Evolutionary conservation across 2,888 invertebrate genomes (phyloP), one percentile per base, ranked within the genome.

Genomic region (Amblyteles armatorius): DNA sequence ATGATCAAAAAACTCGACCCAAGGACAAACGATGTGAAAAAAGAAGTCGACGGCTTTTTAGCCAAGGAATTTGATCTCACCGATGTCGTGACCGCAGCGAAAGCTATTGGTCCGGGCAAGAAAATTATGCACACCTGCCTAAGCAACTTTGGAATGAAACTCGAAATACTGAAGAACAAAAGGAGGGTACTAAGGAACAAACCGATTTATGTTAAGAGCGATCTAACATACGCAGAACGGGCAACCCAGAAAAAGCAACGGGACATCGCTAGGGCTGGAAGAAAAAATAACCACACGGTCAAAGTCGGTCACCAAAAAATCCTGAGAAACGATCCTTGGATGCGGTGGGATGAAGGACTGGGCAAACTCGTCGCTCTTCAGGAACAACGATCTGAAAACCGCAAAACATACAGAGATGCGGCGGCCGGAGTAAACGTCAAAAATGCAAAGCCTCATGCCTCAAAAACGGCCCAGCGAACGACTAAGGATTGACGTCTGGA

Each of bases 261-360:
- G 26, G 68, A 68, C 26, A 68, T 48, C 22, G 68, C 48, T 4
- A 11, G 48, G 0, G 26, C 3, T 1, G 68, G 48, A 68, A 44
- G 68, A 22, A 68, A 19, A 0, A 68, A 48, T 11, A 44, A 67
- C 22, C 40, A 26, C 13, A 40, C 11, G 9, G 68, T 68, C 19
- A 68, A 26, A 68, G 11, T 68, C 6, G 68, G 44, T 0, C 48
- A 68, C 26, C 48, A 68, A 68, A 68, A 68, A 48, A 44, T 68
- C 7, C 1, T 22, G 3, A 48, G 48, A n/a, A 26, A 68, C 22
- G 68, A 48, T 26, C 16, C 11, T 13, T 68, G 68, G 48, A 68
- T 68, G 68, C 48, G 48, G 0, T 68, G 68, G 68, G 68, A 68
- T 13, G 68, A 44, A 4, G 48, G 16, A 3, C 26, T 5, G 2